Evolutionary conservation across 2,888 invertebrate genomes (phyloP).

Genomic region (Busseola fusca): DNA sequence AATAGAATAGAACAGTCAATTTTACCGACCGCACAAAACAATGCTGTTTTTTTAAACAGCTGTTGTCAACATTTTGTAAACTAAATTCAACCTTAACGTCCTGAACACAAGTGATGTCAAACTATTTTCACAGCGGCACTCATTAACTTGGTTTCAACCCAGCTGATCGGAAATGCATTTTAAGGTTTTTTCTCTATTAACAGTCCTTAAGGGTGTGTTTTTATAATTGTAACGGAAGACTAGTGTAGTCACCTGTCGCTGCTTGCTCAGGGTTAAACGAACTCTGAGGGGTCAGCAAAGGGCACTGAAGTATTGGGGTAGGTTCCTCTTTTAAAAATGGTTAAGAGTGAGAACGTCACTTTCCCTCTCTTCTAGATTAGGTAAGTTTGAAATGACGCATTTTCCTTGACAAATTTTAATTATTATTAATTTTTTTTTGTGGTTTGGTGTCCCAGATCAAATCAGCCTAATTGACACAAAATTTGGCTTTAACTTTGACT

Average conservation of each 20-base stretch:
- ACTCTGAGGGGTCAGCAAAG: conserved; percentile 54
- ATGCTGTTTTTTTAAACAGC: conserved; percentile 24
- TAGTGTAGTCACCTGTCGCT: conserved; percentile 58
- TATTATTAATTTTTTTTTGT: no score
- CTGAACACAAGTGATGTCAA: background rate
- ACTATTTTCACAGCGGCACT: conserved; percentile 4
- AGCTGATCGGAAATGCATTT: conserved; percentile 66
- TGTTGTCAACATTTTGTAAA: conserved; percentile 6
- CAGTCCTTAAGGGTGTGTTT: conserved; percentile 62
- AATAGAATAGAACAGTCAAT: conserved; percentile 21
- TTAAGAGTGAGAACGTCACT: background rate
- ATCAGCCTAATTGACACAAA: no score
- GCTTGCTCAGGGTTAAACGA: conserved; percentile 56
- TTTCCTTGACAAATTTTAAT: background rate
- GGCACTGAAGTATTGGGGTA: conserved; percentile 44
- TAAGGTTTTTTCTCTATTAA: conserved; percentile 49
- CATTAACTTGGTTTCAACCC: conserved; percentile 42
- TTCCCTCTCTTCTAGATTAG: background rate
- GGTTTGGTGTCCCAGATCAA: no score
- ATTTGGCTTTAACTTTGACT: no score
- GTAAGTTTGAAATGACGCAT: background rate
- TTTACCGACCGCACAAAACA: conserved; percentile 5
- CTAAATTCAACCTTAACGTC: background rate
- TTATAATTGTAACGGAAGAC: conserved; percentile 68
- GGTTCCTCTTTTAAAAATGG: conserved; percentile 4